Conservation (phyloP, 2,888 invertebrate genomes). For the Eupeodes latifasciatus region DNA sequence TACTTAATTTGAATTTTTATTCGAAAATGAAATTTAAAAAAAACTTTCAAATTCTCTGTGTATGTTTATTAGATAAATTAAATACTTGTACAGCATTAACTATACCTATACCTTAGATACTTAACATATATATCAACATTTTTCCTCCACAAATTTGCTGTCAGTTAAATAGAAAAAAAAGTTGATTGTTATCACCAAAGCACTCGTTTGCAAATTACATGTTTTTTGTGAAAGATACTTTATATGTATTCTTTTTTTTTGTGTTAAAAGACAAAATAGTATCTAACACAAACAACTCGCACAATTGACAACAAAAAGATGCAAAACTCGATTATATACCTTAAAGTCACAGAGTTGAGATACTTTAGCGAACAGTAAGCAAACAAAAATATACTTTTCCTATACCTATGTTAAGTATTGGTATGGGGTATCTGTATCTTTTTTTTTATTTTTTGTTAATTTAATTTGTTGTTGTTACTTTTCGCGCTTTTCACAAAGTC, state of each 20-base stretch:
- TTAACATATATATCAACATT: neutral
- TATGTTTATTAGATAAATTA: neutral
- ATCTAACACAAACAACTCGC: conserved; percentile 31
- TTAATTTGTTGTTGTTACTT: conserved; percentile 11
- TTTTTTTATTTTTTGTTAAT: conserved; percentile 10
- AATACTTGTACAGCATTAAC: neutral
- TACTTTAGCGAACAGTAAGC: conserved; percentile 27
- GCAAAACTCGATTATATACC: conserved; percentile 37
- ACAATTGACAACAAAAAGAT: conserved; percentile 47
- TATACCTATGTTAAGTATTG: too few relatives aligned
- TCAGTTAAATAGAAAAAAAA: conserved; percentile 16
- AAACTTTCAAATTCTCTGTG: conserved; percentile 34
- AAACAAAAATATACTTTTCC: conserved; percentile 4
- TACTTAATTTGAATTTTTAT: conserved; percentile 10
- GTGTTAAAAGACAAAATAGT: conserved; percentile 30
- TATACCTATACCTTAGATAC: neutral
- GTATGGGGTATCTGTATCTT: conserved; percentile 2
- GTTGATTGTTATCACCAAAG: conserved; percentile 68
- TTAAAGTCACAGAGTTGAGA: conserved; percentile 28
- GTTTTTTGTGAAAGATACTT: conserved; percentile 48
- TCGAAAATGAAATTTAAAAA: neutral
- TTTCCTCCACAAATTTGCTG: conserved; percentile 45
- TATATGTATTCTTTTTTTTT: neutral
- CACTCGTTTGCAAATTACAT: conserved; percentile 68
- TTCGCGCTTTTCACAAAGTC: conserved; percentile 43